Conservation (phyloP, 2,797 vertebrate genomes). For the Clarias pachynema region DNA sequence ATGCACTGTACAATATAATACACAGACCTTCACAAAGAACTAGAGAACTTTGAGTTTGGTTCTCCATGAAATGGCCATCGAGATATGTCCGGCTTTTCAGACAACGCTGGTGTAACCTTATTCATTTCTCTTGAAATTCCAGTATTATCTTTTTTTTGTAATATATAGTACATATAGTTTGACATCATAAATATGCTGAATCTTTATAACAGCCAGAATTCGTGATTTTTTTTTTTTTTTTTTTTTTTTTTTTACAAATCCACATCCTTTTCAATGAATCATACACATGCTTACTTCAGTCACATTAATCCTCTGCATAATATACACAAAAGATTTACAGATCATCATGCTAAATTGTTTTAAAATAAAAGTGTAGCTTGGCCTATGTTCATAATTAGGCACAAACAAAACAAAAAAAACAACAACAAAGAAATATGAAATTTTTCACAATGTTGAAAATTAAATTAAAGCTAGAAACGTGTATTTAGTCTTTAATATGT, state of each 20-base stretch:
- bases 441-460: slow-evolving; percentile 21
- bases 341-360: slow-evolving; percentile 10
- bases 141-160: background rate
- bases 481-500: background rate
- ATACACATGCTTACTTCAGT: slow-evolving; percentile 48
- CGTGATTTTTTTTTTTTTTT: no score
- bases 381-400: background rate
- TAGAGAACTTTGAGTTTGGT: background rate
- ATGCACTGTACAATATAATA: slow-evolving; percentile 12
- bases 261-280: slow-evolving; percentile 39
- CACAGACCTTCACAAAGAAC: background rate
- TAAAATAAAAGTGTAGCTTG: background rate
- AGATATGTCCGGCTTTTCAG: slow-evolving; percentile 13
- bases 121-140: background rate
- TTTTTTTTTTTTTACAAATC: background rate
- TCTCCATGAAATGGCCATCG: background rate
- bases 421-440: background rate
- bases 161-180: slow-evolving; percentile 20
- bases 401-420: background rate
- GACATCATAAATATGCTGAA: slow-evolving; percentile 31
- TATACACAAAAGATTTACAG: slow-evolving; percentile 51
- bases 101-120: background rate
- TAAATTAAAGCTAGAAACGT: slow-evolving; percentile 13
- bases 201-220: background rate
- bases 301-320: slow-evolving; percentile 26